Evolutionary conservation across 2,113 vertebrate genomes (phyloP).

Genomic region (Fulica atra): DNA sequence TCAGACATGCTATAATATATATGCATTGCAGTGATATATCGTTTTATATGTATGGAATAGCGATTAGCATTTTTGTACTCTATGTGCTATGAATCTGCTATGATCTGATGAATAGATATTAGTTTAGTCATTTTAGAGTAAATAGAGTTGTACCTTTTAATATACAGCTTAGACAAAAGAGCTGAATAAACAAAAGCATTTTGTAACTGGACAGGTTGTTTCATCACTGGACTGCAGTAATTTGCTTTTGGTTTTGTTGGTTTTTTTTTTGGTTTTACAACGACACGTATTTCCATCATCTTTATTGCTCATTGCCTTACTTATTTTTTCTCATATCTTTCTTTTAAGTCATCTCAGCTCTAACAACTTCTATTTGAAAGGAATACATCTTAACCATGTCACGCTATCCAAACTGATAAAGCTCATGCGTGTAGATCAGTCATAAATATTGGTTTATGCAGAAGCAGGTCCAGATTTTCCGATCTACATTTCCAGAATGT

Average conservation of each 20-base stretch:
- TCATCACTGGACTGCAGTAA: neutral
- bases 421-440: neutral
- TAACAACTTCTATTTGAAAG: neutral
- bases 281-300: rapidly evolving
- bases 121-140: neutral
- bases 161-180: neutral
- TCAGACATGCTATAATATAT: neutral
- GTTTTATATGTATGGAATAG: neutral
- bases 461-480: neutral
- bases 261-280: too few species aligned
- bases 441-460: neutral
- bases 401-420: neutral
- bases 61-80: neutral
- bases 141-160: neutral
- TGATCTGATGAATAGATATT: neutral
- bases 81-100: neutral
- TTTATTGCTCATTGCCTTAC: neutral
- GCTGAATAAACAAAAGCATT: neutral
- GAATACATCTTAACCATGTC: neutral
- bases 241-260: neutral
- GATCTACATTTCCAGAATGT: neutral
- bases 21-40: neutral
- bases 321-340: neutral
- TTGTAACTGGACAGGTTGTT: neutral
- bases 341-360: neutral